These are phyloP conservation scores for Oxygymnocypris stewartii DNA, from an alignment of 2,113 vertebrate species.

Conservation along the genomic window DNA sequence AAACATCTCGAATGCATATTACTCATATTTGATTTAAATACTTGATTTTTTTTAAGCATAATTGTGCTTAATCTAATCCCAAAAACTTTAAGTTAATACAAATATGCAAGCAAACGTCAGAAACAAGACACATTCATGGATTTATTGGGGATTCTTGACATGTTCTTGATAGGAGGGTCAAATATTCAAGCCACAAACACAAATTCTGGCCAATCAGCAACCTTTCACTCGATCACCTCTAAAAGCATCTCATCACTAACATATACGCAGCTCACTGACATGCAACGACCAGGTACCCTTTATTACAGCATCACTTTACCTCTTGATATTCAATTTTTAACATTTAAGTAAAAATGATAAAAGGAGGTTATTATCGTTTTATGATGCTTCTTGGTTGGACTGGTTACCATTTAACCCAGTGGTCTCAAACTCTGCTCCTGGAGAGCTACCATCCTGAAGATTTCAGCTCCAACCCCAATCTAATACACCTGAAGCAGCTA, in stretches of 20 bases:
- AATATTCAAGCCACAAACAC: conserved; percentile 32
- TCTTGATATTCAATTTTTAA: neutral
- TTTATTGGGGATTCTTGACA: conserved; percentile 39
- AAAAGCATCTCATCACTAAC: conserved; percentile 22
- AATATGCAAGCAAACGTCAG: neutral
- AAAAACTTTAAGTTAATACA: neutral
- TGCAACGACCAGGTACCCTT: conserved; percentile 27
- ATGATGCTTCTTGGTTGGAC: neutral
- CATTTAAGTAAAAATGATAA: conserved; percentile 11
- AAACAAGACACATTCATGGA: conserved; percentile 38
- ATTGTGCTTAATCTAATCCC: neutral
- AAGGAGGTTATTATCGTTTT: neutral
- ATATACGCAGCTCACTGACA: conserved; percentile 12
- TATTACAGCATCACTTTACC: conserved; percentile 27
- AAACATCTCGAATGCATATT: neutral
- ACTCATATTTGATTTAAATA: neutral
- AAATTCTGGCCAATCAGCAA: conserved; percentile 10
- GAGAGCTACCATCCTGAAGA: too few relatives aligned
- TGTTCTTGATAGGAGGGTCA: conserved; percentile 21
- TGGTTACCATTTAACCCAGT: neutral
- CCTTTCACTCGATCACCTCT: conserved; percentile 21
- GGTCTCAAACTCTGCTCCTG: too few relatives aligned
- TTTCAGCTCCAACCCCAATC: too few relatives aligned
- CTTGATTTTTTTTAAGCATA: neutral
- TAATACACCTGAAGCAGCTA: too few relatives aligned